Conservation (phyloP, 2,888 invertebrate species). For the Papilio protenor region DNA sequence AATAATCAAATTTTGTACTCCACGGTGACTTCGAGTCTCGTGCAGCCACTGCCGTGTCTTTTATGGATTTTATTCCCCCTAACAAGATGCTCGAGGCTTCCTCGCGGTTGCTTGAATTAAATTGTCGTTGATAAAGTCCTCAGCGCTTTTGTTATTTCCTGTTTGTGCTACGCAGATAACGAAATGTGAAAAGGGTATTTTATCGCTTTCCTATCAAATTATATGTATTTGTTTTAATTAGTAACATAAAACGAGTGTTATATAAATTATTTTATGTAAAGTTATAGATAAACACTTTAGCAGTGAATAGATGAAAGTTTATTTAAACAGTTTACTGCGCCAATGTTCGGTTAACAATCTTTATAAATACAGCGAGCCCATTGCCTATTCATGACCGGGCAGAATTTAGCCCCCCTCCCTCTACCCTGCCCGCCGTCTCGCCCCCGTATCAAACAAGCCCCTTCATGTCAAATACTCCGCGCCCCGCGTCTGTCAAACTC, state of each 20-base stretch:
- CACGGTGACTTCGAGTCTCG: slow-evolving; percentile 65
- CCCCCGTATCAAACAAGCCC: slow-evolving; percentile 84
- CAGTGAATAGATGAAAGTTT: slow-evolving; percentile 54
- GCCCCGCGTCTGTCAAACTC: slow-evolving; percentile 85
- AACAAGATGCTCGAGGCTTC: slow-evolving; percentile 76
- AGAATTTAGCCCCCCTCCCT: slow-evolving; percentile 75
- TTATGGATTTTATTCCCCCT: slow-evolving; percentile 81
- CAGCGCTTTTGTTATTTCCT: slow-evolving; percentile 66
- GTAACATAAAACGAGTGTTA: not conserved
- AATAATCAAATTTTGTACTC: slow-evolving; percentile 82
- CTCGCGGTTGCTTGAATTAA: slow-evolving; percentile 79
- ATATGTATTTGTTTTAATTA: slow-evolving; percentile 24
- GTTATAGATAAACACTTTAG: slow-evolving; percentile 6
- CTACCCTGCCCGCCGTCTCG: slow-evolving; percentile 70
- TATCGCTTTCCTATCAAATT: slow-evolving; percentile 29
- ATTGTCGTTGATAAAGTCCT: slow-evolving; percentile 79
- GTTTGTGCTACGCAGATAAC: slow-evolving; percentile 54
- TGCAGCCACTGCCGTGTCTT: slow-evolving; percentile 74
- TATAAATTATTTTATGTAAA: not conserved
- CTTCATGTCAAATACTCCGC: slow-evolving; percentile 85
- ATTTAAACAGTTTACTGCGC: slow-evolving; percentile 77
- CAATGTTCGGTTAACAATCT: slow-evolving; percentile 77
- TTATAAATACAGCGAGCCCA: slow-evolving; percentile 84
- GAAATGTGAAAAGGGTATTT: slow-evolving; percentile 49
- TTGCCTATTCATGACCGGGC: slow-evolving; percentile 85